Percentiles rank a stretch among this genome's conserved stretches.
Evolutionary conservation across 2,888 invertebrate species (phyloP).

Genomic region (Thecocarcelia acutangulata): DNA sequence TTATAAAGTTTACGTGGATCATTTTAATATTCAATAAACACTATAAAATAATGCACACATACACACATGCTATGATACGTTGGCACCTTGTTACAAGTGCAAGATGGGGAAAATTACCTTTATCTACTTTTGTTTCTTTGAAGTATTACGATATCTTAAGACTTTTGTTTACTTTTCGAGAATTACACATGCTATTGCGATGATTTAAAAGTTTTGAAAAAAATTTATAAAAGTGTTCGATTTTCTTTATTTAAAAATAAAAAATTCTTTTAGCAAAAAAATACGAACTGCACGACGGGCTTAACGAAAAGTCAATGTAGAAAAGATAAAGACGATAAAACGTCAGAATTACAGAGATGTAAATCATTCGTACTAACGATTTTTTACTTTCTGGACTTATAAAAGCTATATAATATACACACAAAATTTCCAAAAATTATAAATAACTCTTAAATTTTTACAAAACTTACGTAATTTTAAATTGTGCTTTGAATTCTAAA

Average conservation of each 20-base stretch:
- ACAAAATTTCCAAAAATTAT: too few species aligned
- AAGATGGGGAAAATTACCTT: slow-evolving; percentile 54
- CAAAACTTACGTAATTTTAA: background rate
- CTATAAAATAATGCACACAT: slow-evolving; percentile 23
- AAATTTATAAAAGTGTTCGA: slow-evolving; percentile 3
- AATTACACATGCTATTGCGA: slow-evolving; percentile 48
- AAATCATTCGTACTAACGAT: background rate
- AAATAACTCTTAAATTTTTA: too few species aligned
- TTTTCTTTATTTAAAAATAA: slow-evolving; percentile 49
- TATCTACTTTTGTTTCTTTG: slow-evolving; percentile 14
- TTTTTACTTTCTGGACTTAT: background rate
- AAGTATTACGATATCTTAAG: slow-evolving; percentile 12
- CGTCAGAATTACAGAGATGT: slow-evolving; percentile 52
- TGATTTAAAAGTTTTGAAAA: slow-evolving; percentile 12
- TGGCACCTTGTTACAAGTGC: slow-evolving; percentile 63
- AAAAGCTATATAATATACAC: background rate
- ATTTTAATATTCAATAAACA: slow-evolving; percentile 60
- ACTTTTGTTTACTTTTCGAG: slow-evolving; percentile 21
- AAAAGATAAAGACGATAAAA: slow-evolving; percentile 31
- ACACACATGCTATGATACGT: slow-evolving; percentile 60
- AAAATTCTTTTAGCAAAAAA: slow-evolving; percentile 54
- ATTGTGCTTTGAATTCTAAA: background rate
- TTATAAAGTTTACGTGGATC: slow-evolving; percentile 79
- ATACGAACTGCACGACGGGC: slow-evolving; percentile 43
- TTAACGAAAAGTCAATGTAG: slow-evolving; percentile 42